A percentile compares a stretch with the other conserved stretches of the same genome.
Conservation (phyloP, 2,797 vertebrate species). For the Intellagama lesueurii region DNA sequence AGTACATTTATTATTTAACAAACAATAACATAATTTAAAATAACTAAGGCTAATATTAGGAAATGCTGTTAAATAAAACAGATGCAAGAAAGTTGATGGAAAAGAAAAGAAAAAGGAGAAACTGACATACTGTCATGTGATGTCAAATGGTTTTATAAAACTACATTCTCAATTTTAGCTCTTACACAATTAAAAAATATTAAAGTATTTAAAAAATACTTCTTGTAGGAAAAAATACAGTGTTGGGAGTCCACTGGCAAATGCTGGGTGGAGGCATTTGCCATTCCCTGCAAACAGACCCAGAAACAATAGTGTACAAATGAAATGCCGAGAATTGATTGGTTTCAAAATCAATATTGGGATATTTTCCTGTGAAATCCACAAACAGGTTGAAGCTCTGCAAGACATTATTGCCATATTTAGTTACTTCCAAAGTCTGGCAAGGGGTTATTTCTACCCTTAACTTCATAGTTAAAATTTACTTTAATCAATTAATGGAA, state of each 20-base stretch:
- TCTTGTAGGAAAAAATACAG: constrained; percentile 41
- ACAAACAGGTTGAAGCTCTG: constrained; percentile 55
- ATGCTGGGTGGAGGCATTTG: constrained; percentile 51
- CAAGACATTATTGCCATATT: constrained; percentile 79
- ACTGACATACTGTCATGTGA: constrained; percentile 1
- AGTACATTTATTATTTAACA: background rate
- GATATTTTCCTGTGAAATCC: constrained; percentile 76
- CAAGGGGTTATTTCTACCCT: no score
- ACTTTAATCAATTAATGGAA: no score
- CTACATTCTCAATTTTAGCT: constrained; percentile 35
- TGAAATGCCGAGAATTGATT: constrained; percentile 64
- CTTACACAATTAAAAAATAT: constrained; percentile 27
- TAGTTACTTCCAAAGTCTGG: constrained; percentile 53
- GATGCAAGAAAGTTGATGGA: constrained; percentile 25
- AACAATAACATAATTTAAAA: background rate
- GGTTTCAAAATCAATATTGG: constrained; percentile 78
- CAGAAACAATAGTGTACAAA: constrained; percentile 68
- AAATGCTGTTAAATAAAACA: constrained; percentile 18
- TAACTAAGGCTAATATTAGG: constrained; percentile 32
- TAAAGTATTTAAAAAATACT: background rate
- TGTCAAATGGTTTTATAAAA: constrained; percentile 6
- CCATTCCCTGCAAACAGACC: constrained; percentile 51
- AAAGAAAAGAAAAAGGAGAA: background rate
- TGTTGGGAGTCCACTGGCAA: constrained; percentile 21
- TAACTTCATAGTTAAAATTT: no score